Conservation (phyloP, 2,888 invertebrate genomes). For the Caenorhabditis panamensis region DNA sequence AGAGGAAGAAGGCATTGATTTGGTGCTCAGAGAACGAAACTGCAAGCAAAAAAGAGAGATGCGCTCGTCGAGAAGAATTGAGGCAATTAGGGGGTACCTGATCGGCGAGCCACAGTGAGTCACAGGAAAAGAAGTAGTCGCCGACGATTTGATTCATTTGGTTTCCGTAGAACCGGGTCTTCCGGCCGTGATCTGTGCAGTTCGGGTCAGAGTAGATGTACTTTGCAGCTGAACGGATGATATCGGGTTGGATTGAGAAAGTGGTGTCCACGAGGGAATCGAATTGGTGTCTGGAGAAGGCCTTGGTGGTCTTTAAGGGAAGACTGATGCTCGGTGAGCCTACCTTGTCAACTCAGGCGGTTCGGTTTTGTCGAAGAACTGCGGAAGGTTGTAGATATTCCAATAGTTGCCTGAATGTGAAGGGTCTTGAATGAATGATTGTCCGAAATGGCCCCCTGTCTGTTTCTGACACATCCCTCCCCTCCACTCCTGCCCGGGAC, state of each 20-base stretch:
- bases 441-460: conserved; percentile 16
- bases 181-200: conserved; percentile 55
- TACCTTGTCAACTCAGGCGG: conserved; percentile 72
- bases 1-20: conserved; percentile 12
- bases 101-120: conserved; percentile 75
- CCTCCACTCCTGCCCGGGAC: conserved; percentile 37
- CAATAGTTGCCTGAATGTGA: conserved; percentile 75
- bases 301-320: neutral
- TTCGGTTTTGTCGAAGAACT: conserved; percentile 71
- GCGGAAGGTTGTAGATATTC: conserved; percentile 79
- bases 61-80: conserved; percentile 28
- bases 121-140: conserved; percentile 89
- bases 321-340: conserved; percentile 21
- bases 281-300: conserved; percentile 36
- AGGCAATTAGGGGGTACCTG: conserved; percentile 59
- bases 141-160: conserved; percentile 84
- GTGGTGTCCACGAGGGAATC: conserved; percentile 35
- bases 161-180: conserved; percentile 69
- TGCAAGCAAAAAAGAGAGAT: conserved; percentile 21
- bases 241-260: conserved; percentile 67
- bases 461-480: conserved; percentile 47
- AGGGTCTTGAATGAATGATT: neutral
- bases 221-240: conserved; percentile 75
- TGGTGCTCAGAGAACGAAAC: conserved; percentile 37
- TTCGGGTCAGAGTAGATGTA: conserved; percentile 71